Base-by-base conservation (phyloP, 2,888 invertebrate species). In the Calameuta filiformis region DNA sequence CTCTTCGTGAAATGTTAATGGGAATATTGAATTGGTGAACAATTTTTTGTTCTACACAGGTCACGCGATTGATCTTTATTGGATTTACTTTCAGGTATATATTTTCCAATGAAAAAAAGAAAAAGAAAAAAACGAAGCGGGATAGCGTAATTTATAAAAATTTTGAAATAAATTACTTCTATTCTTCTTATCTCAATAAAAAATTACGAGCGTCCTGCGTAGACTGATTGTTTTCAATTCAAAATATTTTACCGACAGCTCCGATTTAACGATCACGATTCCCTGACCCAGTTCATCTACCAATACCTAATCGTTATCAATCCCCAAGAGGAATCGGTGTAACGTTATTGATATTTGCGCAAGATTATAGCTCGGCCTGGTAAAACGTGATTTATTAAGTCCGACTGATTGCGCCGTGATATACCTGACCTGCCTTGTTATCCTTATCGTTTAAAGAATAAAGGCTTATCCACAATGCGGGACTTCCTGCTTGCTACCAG, bases 351-450 rank as follows among this genome's bases (percentile, higher is more conserved):
- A 56, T 56, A 56, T 56, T 56, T 56, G 56, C 56, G 23, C 56
- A 56, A 81, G 88, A 87, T 87, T 85, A 88, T 87, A 85, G 84
- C 73, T 56, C 56, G 56, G 79, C 81, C 79, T 81, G 83, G 85
- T 83, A 87, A 88, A 89, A 87, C 88, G 88, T 88, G 89, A 89
- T 89, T 89, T 89, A 89, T 87, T 87, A 87, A 87, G 85, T 84
- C 81, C 56, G 56, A 56, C 56, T 82, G 83, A 69, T 30, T 77
- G 82, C 82, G 80, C 85, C 85, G 85, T 85, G 85, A 82, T 80
- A 84, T 83, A 31, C 71, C 31, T 34, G 71, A 71, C 71, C 71
- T 71, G 33, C 71, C 71, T 71, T 71, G 81, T 82, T 85, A 84
- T 85, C 87, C 87, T 87, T 87, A 87, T 89, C 88, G 84, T 79